Conservation (phyloP, 2,888 invertebrate species). For the Limnephilus marmoratus region DNA sequence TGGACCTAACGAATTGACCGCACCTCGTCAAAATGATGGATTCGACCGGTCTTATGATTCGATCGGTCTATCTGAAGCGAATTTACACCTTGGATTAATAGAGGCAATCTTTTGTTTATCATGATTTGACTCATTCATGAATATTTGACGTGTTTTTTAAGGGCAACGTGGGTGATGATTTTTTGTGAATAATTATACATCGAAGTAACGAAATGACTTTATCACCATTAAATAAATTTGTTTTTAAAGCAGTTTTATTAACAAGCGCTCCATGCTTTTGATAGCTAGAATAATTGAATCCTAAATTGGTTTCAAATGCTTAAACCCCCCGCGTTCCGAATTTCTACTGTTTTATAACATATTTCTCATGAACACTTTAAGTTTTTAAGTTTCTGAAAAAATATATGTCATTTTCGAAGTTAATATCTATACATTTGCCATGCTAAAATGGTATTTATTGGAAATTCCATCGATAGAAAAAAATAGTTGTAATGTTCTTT, state of each 20-base stretch:
- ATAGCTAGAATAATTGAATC: background rate
- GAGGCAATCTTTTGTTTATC: background rate
- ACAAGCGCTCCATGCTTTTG: background rate
- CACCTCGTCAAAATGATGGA: slow-evolving; percentile 23
- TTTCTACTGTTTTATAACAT: too few species aligned
- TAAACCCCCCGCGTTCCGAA: too few species aligned
- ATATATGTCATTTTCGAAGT: too few species aligned
- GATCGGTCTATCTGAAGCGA: background rate
- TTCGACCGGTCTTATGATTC: background rate
- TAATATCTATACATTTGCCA: too few species aligned
- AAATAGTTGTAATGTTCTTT: too few species aligned
- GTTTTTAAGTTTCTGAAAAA: too few species aligned
- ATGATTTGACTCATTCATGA: background rate
- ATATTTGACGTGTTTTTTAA: background rate
- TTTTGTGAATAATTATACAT: background rate
- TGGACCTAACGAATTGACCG: background rate
- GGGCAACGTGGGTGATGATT: background rate
- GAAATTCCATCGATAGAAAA: too few species aligned
- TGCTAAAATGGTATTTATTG: too few species aligned
- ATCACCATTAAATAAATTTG: background rate
- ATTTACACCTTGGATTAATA: background rate
- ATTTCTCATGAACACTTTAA: too few species aligned
- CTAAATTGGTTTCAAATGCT: background rate
- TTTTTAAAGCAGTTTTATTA: background rate
- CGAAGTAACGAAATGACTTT: background rate